phyloP scores from a whole-genome alignment of 2,113 vertebrate species.

The Chaetodon auriga region DNA sequence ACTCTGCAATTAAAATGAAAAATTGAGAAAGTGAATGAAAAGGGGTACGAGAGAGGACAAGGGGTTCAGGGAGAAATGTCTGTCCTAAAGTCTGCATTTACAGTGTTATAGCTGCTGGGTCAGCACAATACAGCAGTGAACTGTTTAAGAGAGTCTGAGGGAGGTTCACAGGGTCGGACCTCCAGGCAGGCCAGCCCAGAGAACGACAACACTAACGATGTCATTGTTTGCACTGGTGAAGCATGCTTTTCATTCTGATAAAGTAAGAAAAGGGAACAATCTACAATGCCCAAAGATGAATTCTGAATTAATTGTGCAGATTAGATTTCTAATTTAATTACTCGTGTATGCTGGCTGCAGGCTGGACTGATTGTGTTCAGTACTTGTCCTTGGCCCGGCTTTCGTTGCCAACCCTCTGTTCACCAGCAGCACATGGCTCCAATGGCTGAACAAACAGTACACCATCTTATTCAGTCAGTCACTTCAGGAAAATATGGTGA shows the following conservation, averaged over 20 bases:
- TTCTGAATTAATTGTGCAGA: conserved; percentile 46
- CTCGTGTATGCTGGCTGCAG: conserved; percentile 18
- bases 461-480: neutral
- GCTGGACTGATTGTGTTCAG: conserved; percentile 21
- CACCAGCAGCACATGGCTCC: conserved; percentile 17
- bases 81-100: conserved; percentile 48
- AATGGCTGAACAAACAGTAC: neutral
- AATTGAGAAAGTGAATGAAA: conserved; percentile 74
- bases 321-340: conserved; percentile 48
- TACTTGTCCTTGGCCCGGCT: conserved; percentile 12
- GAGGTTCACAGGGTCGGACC: conserved; percentile 28
- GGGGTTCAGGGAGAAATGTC: conserved; percentile 26
- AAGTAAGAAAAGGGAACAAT: conserved; percentile 27
- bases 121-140: conserved; percentile 58
- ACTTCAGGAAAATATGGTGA: conserved; percentile 6
- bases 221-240: conserved; percentile 33
- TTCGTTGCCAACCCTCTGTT: neutral
- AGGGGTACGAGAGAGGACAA: conserved; percentile 22
- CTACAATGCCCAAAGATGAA: conserved; percentile 23
- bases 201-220: conserved; percentile 36
- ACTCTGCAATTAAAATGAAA: conserved; percentile 84
- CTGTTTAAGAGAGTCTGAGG: conserved; percentile 49
- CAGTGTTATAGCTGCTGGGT: conserved; percentile 58
- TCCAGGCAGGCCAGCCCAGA: conserved; percentile 24
- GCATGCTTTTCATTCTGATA: conserved; percentile 22